Percentiles rank a stretch among this genome's conserved stretches.
These are phyloP conservation scores for Altica lythri DNA, from an alignment of 2,888 invertebrate genomes.

Conservation along the genomic window DNA sequence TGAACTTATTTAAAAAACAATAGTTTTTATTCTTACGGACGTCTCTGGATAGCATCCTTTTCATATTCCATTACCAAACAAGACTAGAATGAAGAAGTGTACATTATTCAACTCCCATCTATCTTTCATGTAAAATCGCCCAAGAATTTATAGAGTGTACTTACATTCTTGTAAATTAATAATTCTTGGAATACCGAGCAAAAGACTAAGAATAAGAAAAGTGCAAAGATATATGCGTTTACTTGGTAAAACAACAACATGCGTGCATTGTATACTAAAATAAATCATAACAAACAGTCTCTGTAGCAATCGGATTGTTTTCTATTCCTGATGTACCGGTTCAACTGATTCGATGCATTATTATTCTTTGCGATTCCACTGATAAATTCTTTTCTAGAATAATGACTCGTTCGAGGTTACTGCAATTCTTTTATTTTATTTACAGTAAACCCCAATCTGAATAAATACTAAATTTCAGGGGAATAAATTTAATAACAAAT, in stretches of 20 bases:
- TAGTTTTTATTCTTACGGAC: no score
- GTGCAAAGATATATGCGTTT: conserved; percentile 33
- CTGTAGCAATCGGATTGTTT: conserved; percentile 34
- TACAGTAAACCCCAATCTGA: no score
- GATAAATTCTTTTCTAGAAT: no score
- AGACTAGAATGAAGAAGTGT: conserved; percentile 28
- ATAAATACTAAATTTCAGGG: no score
- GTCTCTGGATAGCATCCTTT: no score
- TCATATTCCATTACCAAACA: conserved; percentile 31
- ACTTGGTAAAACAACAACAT: conserved; percentile 34
- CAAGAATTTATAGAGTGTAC: conserved; percentile 34
- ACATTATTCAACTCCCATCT: conserved; percentile 30
- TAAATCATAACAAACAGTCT: conserved; percentile 38
- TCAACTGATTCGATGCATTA: conserved; percentile 39
- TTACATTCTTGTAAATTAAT: conserved; percentile 34
- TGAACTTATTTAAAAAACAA: no score
- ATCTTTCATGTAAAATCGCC: conserved; percentile 31
- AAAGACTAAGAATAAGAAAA: conserved; percentile 25
- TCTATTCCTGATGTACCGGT: conserved; percentile 44
- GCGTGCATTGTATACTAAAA: conserved; percentile 37
- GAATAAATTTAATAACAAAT: no score
- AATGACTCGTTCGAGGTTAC: no score
- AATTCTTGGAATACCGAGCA: conserved; percentile 31
- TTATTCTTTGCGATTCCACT: no score
- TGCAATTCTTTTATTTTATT: no score